These are phyloP conservation scores for Ianthella basta DNA, from an alignment of 37 sponge, comb jelly and placozoan genomes.

Conservation along the genomic window DNA sequence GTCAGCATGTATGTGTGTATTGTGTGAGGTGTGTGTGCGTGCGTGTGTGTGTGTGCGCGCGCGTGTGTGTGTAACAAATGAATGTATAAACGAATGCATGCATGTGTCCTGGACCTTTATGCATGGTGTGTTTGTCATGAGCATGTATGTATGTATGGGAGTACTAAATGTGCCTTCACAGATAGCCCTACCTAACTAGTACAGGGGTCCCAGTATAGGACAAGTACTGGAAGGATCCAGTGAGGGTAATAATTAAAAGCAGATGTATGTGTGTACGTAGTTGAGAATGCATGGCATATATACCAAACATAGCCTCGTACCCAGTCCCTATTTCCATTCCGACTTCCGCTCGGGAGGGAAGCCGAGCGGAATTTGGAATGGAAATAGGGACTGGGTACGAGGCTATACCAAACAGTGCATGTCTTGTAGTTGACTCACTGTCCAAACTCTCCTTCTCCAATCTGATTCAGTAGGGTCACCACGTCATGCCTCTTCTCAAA, in stretches of 20 bases:
- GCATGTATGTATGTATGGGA: constrained; percentile 9
- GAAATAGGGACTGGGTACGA: no score
- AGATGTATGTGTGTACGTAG: constrained; percentile 2
- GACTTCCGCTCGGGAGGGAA: no score
- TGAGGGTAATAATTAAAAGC: not conserved
- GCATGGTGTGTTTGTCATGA: no score
- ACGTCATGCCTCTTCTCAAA: not conserved
- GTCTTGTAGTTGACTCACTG: constrained; percentile 15
- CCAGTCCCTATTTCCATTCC: no score
- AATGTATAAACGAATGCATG: no score
- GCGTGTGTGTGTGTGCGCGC: constrained; percentile 24
- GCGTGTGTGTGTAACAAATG: constrained; percentile 33
- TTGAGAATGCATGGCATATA: not conserved
- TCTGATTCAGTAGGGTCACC: constrained; percentile 13
- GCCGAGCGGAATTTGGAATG: no score
- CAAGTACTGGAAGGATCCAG: not conserved
- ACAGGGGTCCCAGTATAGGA: no score
- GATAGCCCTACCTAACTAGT: no score
- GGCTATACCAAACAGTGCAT: no score
- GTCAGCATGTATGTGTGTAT: constrained; percentile 12
- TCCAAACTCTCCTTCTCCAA: constrained; percentile 60
- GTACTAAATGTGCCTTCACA: no score
- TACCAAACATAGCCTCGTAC: no score
- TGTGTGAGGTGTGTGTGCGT: constrained; percentile 29
- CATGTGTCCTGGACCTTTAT: no score